phyloP scores from a whole-genome alignment of 2,888 invertebrate genomes.

The Camponotus fellah region DNA sequence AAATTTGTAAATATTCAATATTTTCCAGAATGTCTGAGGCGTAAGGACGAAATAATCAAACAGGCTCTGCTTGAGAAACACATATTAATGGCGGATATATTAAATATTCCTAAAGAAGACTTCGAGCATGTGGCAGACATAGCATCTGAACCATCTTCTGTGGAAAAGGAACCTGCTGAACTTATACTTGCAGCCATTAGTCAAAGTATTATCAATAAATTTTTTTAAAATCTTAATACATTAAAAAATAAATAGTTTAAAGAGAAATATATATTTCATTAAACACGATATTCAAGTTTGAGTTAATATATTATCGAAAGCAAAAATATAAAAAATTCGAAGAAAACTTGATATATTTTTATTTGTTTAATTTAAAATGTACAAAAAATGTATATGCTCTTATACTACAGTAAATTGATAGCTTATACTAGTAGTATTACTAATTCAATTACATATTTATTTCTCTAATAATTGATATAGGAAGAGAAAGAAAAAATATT shows the following conservation, averaged over 20 bases:
- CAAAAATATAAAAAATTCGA: not conserved
- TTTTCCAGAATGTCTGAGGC: slow-evolving; percentile 90
- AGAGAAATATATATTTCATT: too few relatives aligned
- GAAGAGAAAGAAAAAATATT: too few relatives aligned
- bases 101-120: slow-evolving; percentile 91
- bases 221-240: not conserved
- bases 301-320: not conserved
- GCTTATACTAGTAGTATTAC: not conserved
- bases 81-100: slow-evolving; percentile 91
- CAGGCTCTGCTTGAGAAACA: slow-evolving; percentile 91
- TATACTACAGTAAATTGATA: not conserved
- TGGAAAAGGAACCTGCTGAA: slow-evolving; percentile 89
- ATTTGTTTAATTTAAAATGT: not conserved
- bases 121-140: slow-evolving; percentile 90
- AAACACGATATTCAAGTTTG: not conserved
- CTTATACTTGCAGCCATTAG: slow-evolving; percentile 91
- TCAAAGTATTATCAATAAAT: slow-evolving; percentile 86
- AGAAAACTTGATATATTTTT: not conserved
- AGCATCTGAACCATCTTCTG: slow-evolving; percentile 88
- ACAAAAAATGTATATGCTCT: not conserved
- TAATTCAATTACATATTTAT: not conserved
- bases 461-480: not conserved
- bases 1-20: slow-evolving; percentile 6
- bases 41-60: slow-evolving; percentile 91
- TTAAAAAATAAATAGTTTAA: not conserved